Percentiles rank a stretch among this genome's conserved stretches.
phyloP scores from a whole-genome alignment of 2,797 vertebrate genomes.

The Astyanax mexicanus region DNA sequence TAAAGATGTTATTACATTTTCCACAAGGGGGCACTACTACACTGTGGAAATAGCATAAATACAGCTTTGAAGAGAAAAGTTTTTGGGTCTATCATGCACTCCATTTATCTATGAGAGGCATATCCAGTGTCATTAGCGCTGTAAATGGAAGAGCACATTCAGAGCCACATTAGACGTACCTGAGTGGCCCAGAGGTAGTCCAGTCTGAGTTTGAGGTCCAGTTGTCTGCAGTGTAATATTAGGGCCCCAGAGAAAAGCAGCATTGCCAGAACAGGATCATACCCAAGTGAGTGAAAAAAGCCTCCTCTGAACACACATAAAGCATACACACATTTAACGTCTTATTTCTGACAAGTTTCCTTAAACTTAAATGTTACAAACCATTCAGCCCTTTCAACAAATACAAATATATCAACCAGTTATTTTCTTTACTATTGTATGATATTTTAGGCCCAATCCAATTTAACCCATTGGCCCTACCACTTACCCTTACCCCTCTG shows the following conservation, averaged over 20 bases:
- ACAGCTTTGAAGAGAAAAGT: background rate
- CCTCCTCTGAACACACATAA: conserved; percentile 60
- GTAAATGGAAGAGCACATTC: background rate
- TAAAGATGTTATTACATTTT: background rate
- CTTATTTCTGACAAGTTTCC: too few relatives aligned
- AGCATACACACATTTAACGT: conserved; percentile 19
- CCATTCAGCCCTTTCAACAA: too few relatives aligned
- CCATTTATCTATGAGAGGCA: background rate
- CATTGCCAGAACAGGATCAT: conserved; percentile 87
- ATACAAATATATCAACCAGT: too few relatives aligned
- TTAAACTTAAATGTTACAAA: too few relatives aligned
- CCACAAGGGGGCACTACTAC: conserved; percentile 30
- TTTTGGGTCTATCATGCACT: background rate
- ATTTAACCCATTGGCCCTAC: too few relatives aligned
- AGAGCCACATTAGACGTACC: conserved; percentile 60
- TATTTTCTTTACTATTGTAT: too few relatives aligned
- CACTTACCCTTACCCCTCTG: too few relatives aligned
- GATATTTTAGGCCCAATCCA: too few relatives aligned
- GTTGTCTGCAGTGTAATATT: conserved; percentile 92
- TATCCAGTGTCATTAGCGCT: too few relatives aligned
- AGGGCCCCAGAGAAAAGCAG: conserved; percentile 91
- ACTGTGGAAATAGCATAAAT: background rate
- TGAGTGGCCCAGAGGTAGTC: conserved; percentile 98
- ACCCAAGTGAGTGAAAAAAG: conserved; percentile 77
- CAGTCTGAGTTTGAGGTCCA: conserved; percentile 93